Evolutionary conservation across 1,140 invertebrate species (phyloP).

Genomic region (Stenopsyche tienmushanensis): DNA sequence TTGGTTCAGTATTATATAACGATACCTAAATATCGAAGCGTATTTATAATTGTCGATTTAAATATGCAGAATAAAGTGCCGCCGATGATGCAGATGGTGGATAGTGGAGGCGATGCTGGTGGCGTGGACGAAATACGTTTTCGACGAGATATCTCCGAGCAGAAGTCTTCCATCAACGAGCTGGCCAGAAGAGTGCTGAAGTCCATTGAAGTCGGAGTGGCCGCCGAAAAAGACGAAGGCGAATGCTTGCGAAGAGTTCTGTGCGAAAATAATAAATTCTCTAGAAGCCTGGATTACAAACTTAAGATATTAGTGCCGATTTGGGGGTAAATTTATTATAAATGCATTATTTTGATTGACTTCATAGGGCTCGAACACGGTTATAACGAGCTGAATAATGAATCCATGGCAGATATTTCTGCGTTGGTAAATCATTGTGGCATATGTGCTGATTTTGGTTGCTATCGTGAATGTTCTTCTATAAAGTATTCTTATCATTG

Average conservation of each 20-base stretch:
- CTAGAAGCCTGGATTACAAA: constrained; percentile 52
- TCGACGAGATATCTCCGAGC: constrained; percentile 14
- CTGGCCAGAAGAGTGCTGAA: constrained; percentile 48
- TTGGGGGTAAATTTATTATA: constrained; percentile 60
- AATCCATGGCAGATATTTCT: no score
- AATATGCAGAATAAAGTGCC: constrained; percentile 29
- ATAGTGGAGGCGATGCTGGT: constrained; percentile 1
- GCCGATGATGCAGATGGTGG: constrained; percentile 36
- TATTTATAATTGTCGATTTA: constrained; percentile 1
- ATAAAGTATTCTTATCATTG: no score
- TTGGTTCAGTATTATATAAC: constrained; percentile 4
- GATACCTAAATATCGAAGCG: no score
- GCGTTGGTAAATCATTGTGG: no score
- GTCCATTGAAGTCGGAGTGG: constrained; percentile 57
- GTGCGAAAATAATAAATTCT: constrained; percentile 65
- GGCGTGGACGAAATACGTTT: constrained; percentile 29
- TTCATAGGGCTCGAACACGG: no score
- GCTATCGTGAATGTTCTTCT: no score
- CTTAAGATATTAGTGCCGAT: constrained; percentile 66
- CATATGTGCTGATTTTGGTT: no score
- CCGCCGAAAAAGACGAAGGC: constrained; percentile 49
- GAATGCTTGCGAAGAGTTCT: constrained; percentile 62
- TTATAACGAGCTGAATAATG: no score
- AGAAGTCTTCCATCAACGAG: constrained; percentile 50
- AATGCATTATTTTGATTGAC: neutral